Evolutionary conservation across 2,113 vertebrate species (phyloP).

Genomic region (Pseudorasbora parva): DNA sequence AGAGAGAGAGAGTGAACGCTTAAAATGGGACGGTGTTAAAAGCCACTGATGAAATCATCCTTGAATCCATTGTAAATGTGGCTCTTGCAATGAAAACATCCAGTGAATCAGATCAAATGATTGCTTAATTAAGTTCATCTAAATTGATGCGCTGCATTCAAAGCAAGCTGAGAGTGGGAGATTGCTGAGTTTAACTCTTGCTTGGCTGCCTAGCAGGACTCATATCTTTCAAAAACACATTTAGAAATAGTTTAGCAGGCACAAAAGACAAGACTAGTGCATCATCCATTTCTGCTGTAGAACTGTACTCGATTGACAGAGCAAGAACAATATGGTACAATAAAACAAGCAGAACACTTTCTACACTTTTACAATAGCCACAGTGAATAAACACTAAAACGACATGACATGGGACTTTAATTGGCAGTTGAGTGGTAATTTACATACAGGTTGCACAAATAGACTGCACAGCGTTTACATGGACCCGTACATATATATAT

Average conservation of each 20-base stretch:
- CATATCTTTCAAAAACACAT: background rate
- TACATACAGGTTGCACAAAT: background rate
- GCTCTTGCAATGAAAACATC: conserved; percentile 1
- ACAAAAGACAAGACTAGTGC: conserved; percentile 7
- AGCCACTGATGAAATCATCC: conserved; percentile 16
- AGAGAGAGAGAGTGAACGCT: background rate
- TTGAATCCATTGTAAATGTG: conserved; percentile 12
- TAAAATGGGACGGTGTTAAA: conserved; percentile 6
- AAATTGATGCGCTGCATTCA: background rate
- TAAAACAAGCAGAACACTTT: background rate
- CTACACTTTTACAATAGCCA: background rate
- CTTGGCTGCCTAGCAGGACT: background rate
- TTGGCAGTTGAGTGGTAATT: background rate
- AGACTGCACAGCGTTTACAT: background rate
- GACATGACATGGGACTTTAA: background rate
- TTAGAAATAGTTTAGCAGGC: background rate
- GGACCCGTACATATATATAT: no score
- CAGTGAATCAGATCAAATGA: conserved; percentile 29
- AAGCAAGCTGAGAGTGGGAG: background rate
- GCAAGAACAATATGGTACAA: conserved; percentile 10
- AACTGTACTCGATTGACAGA: background rate
- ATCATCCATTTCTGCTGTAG: background rate
- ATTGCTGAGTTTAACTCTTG: background rate
- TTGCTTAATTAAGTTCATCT: conserved; percentile 5
- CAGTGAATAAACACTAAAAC: conserved; percentile 1